Conservation (phyloP, 1,140 invertebrate genomes). For the Scaptomyza graminum region DNA sequence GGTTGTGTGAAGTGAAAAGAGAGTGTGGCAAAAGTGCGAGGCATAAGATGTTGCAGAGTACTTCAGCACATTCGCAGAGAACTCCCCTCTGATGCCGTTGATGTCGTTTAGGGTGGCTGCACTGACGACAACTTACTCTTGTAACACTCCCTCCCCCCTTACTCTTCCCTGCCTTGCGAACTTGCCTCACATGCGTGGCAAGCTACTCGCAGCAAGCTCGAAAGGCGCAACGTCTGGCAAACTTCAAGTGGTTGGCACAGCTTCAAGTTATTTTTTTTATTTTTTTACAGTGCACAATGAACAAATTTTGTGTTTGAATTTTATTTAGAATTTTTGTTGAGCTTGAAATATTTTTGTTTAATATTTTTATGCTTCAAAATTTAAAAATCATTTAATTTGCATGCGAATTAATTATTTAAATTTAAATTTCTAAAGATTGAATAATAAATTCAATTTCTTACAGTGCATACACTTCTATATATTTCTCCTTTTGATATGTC, state of each 20-base stretch:
- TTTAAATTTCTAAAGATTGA: too few species aligned
- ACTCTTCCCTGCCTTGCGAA: not conserved
- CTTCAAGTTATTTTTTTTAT: slow-evolving; percentile 33
- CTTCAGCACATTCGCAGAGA: not conserved
- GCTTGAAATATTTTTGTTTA: too few species aligned
- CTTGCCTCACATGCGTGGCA: slow-evolving; percentile 8
- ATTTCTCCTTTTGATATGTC: slow-evolving; percentile 3
- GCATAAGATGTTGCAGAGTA: slow-evolving; percentile 37
- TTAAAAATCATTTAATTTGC: too few species aligned
- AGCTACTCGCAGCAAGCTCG: not conserved
- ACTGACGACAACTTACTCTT: slow-evolving; percentile 16
- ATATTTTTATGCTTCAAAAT: too few species aligned
- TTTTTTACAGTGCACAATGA: not conserved
- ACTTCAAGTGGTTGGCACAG: slow-evolving; percentile 45
- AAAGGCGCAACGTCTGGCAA: slow-evolving; percentile 8
- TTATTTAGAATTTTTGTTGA: too few species aligned
- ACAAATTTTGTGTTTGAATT: not conserved
- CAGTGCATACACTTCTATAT: not conserved
- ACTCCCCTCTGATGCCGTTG: not conserved
- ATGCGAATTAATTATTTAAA: too few species aligned
- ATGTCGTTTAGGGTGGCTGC: slow-evolving; percentile 41
- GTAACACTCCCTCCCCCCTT: not conserved
- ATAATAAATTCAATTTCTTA: not conserved
- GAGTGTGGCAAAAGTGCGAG: slow-evolving; percentile 12
- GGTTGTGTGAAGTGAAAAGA: slow-evolving; percentile 14